Percentiles rank a stretch among this genome's conserved stretches.
Evolutionary conservation across 2,888 invertebrate species (phyloP).

Genomic region (Gryllus longicercus): DNA sequence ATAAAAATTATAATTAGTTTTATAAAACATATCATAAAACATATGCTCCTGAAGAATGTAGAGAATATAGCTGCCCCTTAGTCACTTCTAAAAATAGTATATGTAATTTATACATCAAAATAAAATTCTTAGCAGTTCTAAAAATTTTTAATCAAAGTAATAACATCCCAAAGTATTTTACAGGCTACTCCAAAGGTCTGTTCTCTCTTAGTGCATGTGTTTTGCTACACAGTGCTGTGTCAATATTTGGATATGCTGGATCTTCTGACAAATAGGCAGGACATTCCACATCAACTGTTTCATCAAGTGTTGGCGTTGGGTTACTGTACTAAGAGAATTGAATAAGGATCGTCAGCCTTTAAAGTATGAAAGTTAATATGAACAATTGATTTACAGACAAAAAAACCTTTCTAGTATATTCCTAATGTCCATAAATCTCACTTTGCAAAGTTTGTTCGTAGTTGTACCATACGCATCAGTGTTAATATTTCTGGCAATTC

Average conservation of each 20-base stretch:
- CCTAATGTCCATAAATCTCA: conserved; percentile 41
- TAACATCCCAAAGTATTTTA: too few species aligned
- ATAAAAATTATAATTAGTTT: too few species aligned
- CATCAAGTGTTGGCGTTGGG: conserved; percentile 2
- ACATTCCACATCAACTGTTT: conserved; percentile 17
- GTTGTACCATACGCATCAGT: conserved; percentile 57
- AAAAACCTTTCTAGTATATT: background rate
- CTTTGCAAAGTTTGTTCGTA: conserved; percentile 65
- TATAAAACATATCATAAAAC: too few species aligned
- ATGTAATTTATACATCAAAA: too few species aligned
- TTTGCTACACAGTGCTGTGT: background rate
- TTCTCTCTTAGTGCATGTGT: background rate
- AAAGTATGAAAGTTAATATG: background rate
- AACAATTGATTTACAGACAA: background rate
- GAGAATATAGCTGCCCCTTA: too few species aligned
- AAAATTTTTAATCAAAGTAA: too few species aligned
- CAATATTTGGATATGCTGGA: conserved; percentile 22
- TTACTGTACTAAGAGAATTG: conserved; percentile 4
- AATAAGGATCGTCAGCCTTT: background rate
- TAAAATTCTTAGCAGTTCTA: too few species aligned
- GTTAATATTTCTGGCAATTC: conserved; percentile 58
- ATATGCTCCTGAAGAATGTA: too few species aligned
- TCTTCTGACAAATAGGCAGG: conserved; percentile 5
- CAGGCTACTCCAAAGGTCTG: conserved; percentile 19
- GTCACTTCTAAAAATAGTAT: too few species aligned